These are phyloP conservation scores for Bovichtus variegatus DNA, from an alignment of 2,797 vertebrate genomes.

Conservation along the genomic window DNA sequence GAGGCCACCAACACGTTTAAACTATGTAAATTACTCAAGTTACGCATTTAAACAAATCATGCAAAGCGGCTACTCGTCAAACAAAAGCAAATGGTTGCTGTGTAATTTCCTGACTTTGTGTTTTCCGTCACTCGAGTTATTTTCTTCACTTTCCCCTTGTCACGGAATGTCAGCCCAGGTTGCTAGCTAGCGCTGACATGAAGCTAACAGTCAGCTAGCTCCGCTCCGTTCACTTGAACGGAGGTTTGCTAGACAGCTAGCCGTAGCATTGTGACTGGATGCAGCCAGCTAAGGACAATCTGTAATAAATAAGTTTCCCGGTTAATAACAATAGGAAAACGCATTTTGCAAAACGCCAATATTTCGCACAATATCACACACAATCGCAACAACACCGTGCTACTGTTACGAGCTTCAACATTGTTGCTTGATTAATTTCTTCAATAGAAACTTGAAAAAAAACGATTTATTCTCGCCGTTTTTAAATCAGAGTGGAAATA, in stretches of 20 bases:
- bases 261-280: slow-evolving; percentile 84
- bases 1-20: slow-evolving; percentile 90
- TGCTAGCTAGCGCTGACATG: slow-evolving; percentile 78
- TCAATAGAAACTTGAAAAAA: slow-evolving; percentile 87
- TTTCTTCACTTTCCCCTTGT: slow-evolving; percentile 90
- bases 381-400: slow-evolving; percentile 47
- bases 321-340: slow-evolving; percentile 76
- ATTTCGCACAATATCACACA: slow-evolving; percentile 34
- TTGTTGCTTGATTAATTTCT: slow-evolving; percentile 86
- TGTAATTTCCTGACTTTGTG: slow-evolving; percentile 79
- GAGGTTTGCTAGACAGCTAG: slow-evolving; percentile 76
- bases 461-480: slow-evolving; percentile 84
- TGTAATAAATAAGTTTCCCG: slow-evolving; percentile 86
- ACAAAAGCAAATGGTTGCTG: slow-evolving; percentile 60
- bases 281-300: slow-evolving; percentile 87
- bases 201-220: slow-evolving; percentile 81
- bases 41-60: slow-evolving; percentile 74
- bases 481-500: slow-evolving; percentile 78
- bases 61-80: slow-evolving; percentile 58
- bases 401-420: slow-evolving; percentile 67
- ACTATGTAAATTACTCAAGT: slow-evolving; percentile 88
- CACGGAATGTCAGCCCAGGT: slow-evolving; percentile 88
- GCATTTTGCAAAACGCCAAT: slow-evolving; percentile 56
- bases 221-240: slow-evolving; percentile 70
- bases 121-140: slow-evolving; percentile 79